These are phyloP conservation scores for Theropithecus gelada DNA, from an alignment of 2,113 vertebrate species.

Conservation along the genomic window DNA sequence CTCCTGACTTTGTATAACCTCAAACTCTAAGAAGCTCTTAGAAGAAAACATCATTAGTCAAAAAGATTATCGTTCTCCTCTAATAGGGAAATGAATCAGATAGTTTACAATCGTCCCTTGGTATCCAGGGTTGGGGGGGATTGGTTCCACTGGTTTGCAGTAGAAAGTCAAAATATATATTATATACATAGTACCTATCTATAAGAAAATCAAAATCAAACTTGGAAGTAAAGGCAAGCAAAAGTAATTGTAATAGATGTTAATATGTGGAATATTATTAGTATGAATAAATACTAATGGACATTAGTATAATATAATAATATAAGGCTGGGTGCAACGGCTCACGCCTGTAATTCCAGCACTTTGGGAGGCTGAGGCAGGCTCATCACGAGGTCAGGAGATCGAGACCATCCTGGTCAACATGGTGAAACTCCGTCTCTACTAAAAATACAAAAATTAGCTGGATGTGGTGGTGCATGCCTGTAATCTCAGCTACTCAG, in stretches of 20 bases:
- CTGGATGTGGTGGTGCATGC: no score
- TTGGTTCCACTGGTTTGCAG: neutral
- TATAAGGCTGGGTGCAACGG: fast-evolving
- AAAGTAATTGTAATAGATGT: neutral
- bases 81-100: neutral
- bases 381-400: no score
- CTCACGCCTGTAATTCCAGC: no score
- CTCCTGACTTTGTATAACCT: neutral
- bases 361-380: no score
- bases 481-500: no score
- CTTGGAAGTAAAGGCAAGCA: neutral
- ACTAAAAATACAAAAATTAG: no score
- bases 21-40: neutral
- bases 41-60: neutral
- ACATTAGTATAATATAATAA: no score
- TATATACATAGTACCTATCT: neutral
- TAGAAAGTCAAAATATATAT: neutral
- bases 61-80: neutral
- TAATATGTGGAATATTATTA: neutral
- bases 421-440: no score
- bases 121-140: neutral
- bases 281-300: neutral
- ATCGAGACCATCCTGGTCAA: no score
- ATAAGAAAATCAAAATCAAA: neutral
- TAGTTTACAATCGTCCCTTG: neutral